Evolutionary conservation across 2,797 vertebrate genomes (phyloP), one percentile per base, ranked within the genome.

Genomic region (Lepidocolaptes lacrymiger): DNA sequence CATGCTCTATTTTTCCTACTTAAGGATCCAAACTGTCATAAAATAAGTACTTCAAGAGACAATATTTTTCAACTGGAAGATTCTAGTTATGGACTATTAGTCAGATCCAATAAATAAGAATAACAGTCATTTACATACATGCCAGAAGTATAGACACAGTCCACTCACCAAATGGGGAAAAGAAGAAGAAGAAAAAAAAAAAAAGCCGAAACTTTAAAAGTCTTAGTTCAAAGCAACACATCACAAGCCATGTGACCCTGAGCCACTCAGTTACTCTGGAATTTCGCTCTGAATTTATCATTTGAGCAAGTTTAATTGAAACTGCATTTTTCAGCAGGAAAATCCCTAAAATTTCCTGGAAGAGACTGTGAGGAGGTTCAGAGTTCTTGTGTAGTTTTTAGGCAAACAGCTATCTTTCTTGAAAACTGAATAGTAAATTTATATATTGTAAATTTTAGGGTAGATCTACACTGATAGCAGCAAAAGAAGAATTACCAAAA

Each of bases 61-160:
- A 63, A 1, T 2, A 28, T 85, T 94, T 88, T 87, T 94, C 67
- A 89, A 5, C 12, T 28, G 27, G 32, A 85, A 87, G 71, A 54
- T 69, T 89, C 62, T 79, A 88, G 62, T 52, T 63, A 73, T 37
- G 43, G 36, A 49, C 51, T 81, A 37, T 77, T 91, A 90, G 39
- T 83, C 49, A 88, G 19, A 79, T 67, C 16, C 7, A 76, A 82
- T 87, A 95, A 90, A 92, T 89, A 92, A 88, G 27, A 91, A 36
- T 75, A 86, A n/a, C 9, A 66, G 43, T 81, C 3, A 69, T 82
- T 89, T 62, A 34, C 17, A 48, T 63, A 44, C 18, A 4, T 48
- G 36, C 26, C 14, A 68, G 6, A 34, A 28, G 7, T 46, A 20
- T 3, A 77, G 34, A 48, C 23, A 71, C 14, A 44, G 17, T 28